Percentiles rank a stretch among this genome's conserved stretches.
These are phyloP conservation scores for Metopia argyrocephala DNA, from an alignment of 2,888 invertebrate genomes.

Conservation along the genomic window DNA sequence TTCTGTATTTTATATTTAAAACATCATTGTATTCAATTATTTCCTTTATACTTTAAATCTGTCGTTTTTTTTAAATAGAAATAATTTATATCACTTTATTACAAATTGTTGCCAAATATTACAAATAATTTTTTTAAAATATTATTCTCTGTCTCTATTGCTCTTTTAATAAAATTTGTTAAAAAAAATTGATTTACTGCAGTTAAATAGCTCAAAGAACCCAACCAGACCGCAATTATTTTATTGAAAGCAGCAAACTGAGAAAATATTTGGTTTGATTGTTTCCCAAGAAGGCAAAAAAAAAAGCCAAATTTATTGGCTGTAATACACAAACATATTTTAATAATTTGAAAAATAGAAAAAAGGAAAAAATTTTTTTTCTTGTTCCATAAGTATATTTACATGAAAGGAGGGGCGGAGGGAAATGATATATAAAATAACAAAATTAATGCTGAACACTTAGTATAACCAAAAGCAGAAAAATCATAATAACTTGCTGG, in stretches of 20 bases:
- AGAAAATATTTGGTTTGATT: background rate
- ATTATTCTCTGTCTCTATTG: background rate
- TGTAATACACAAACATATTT: background rate
- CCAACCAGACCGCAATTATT: background rate
- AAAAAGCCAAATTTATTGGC: too few species aligned
- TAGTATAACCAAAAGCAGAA: constrained; percentile 9
- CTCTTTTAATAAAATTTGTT: background rate
- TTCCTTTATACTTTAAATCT: background rate
- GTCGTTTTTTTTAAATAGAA: background rate
- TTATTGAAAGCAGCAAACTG: background rate
- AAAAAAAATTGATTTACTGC: background rate
- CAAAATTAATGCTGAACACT: constrained; percentile 58
- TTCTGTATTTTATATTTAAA: background rate
- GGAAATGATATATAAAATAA: constrained; percentile 28
- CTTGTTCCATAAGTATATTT: too few species aligned
- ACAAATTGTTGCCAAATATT: constrained; percentile 43
- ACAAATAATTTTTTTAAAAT: constrained; percentile 23
- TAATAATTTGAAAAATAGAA: constrained; percentile 2
- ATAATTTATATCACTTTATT: constrained; percentile 38
- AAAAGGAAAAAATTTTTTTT: background rate
- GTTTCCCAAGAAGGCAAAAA: too few species aligned
- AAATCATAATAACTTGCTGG: too few species aligned
- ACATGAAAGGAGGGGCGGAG: too few species aligned
- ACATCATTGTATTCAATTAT: background rate
- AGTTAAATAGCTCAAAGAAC: constrained; percentile 13